Conservation (phyloP, 2,113 vertebrate genomes). For the Edolisoma coerulescens region DNA sequence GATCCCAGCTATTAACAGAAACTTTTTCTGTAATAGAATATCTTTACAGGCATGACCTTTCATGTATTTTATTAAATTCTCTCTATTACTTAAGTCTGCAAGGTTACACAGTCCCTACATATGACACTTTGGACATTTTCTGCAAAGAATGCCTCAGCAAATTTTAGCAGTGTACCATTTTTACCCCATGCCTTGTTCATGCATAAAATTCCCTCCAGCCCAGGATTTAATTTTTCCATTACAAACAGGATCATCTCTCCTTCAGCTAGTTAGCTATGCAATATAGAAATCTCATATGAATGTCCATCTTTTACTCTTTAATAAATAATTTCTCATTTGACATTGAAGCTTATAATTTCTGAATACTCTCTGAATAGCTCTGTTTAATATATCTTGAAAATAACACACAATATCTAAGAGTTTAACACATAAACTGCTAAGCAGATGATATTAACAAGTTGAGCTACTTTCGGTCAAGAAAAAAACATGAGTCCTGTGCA, state of each 20-base stretch:
- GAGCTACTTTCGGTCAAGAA: not conserved
- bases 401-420: not conserved
- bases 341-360: not conserved
- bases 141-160: not conserved
- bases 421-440: not conserved
- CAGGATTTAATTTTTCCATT: not conserved
- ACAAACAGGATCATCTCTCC: not conserved
- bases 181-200: not conserved
- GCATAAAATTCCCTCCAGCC: not conserved
- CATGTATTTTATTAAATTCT: not conserved
- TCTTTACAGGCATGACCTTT: not conserved
- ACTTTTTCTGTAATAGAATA: not conserved
- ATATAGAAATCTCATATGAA: not conserved
- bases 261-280: not conserved
- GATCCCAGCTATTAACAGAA: not conserved
- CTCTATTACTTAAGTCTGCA: not conserved
- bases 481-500: not conserved
- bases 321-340: not conserved
- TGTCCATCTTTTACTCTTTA: not conserved
- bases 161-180: not conserved
- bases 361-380: not conserved
- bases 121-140: not conserved
- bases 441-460: not conserved
- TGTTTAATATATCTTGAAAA: not conserved
- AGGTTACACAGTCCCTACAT: not conserved